Conservation (phyloP, 1,140 invertebrate genomes). For the Daktulosphaira vitifoliae region DNA sequence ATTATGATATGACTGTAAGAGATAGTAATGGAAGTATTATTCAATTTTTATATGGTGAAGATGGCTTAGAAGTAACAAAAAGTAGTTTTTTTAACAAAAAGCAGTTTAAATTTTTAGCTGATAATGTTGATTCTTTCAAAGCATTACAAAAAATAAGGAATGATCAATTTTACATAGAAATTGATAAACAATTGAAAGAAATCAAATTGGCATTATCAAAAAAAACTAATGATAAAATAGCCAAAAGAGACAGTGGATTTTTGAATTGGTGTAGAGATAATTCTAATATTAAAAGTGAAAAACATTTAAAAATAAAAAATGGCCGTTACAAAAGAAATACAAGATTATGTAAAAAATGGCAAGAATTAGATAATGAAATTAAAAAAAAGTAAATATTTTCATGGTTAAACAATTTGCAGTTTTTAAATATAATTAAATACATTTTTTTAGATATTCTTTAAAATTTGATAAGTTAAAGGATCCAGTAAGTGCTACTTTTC, state of each 20-base stretch:
- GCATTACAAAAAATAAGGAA: conserved; percentile 38
- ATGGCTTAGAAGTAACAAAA: conserved; percentile 86
- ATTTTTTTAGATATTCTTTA: conserved; percentile 6
- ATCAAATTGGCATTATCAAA: conserved; percentile 44
- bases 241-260: conserved; percentile 36
- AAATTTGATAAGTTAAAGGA: conserved; percentile 52
- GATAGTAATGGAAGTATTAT: conserved; percentile 91
- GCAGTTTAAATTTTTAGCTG: conserved; percentile 69
- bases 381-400: conserved; percentile 44
- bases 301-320: conserved; percentile 38
- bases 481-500: conserved; percentile 59
- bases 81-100: conserved; percentile 73
- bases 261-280: conserved; percentile 36
- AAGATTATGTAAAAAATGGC: conserved; percentile 57
- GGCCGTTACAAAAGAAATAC: conserved; percentile 45
- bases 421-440: neutral
- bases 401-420: no score
- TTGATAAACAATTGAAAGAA: conserved; percentile 55
- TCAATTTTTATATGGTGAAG: conserved; percentile 96
- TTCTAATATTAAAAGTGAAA: conserved; percentile 37
- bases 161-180: conserved; percentile 44
- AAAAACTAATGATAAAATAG: conserved; percentile 4
- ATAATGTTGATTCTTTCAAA: conserved; percentile 60
- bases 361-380: conserved; percentile 49
- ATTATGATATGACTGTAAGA: conserved; percentile 89